phyloP scores from a whole-genome alignment of 1,140 invertebrate species.

The Lamellibrachia luymesi region DNA sequence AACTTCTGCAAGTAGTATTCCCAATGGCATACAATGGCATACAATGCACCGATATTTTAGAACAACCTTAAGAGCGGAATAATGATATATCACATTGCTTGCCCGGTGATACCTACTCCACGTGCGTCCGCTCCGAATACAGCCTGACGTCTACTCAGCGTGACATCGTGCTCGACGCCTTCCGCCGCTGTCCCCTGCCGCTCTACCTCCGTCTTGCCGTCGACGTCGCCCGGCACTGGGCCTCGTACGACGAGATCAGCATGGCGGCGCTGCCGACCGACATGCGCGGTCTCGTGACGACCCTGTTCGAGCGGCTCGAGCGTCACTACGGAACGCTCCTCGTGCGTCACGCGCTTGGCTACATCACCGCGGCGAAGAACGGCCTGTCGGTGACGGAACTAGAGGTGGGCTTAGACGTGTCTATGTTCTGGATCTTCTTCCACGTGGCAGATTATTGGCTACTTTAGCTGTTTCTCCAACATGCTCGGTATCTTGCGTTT shows the following conservation, averaged over 20 bases:
- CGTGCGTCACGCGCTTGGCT: constrained; percentile 22
- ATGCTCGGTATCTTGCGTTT: no score
- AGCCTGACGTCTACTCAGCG: constrained; percentile 37
- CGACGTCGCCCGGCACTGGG: constrained; percentile 44
- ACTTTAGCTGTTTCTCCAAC: no score
- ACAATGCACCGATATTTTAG: background rate
- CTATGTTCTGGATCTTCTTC: no score
- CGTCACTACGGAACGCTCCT: constrained; percentile 28
- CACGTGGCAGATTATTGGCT: no score
- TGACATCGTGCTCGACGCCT: constrained; percentile 39
- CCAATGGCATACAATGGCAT: no score
- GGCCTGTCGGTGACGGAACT: constrained; percentile 25
- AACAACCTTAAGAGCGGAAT: background rate
- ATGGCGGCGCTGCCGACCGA: constrained; percentile 73
- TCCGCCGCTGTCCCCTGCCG: constrained; percentile 41
- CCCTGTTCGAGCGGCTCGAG: constrained; percentile 75
- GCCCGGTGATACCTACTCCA: background rate
- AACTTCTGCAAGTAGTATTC: no score
- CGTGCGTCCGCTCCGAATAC: constrained; percentile 12
- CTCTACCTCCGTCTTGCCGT: constrained; percentile 48
- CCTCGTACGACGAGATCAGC: constrained; percentile 34
- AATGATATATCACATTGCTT: background rate
- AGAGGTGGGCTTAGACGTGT: background rate
- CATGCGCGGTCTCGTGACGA: constrained; percentile 87
- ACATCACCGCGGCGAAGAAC: constrained; percentile 27